A percentile compares a stretch with the other conserved stretches of the same genome.
phyloP scores from a whole-genome alignment of 2,888 invertebrate genomes.

The Plebejus melissa region DNA sequence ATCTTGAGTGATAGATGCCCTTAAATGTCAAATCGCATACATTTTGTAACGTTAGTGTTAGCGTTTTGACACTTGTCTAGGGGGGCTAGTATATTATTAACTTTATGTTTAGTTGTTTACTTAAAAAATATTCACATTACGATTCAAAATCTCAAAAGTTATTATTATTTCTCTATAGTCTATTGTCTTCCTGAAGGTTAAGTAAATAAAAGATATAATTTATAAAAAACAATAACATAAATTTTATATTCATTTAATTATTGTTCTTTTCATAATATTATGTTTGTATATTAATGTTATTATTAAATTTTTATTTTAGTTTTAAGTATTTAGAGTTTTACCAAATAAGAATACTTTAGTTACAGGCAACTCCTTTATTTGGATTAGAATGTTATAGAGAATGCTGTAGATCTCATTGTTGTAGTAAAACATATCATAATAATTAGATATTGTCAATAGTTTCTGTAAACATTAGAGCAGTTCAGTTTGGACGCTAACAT shows the following conservation, averaged over 20 bases:
- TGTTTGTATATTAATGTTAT: neutral
- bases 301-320: neutral
- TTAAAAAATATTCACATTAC: neutral
- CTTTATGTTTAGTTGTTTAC: neutral
- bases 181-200: too few species aligned
- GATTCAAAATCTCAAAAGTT: neutral
- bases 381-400: neutral
- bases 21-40: too few species aligned
- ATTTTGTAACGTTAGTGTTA: too few species aligned
- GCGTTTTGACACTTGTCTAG: too few species aligned
- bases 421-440: slow-evolving; percentile 15
- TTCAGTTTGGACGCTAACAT: neutral
- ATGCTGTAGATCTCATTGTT: neutral
- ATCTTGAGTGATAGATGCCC: too few species aligned
- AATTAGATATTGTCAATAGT: neutral
- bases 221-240: too few species aligned
- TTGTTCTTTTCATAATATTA: neutral
- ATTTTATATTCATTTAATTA: too few species aligned
- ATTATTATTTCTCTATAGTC: too few species aligned
- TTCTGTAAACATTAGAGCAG: neutral
- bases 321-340: too few species aligned
- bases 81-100: neutral
- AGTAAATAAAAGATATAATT: too few species aligned
- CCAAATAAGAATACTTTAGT: too few species aligned
- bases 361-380: neutral